Evolutionary conservation across 2,797 vertebrate species (phyloP).

Genomic region (Simalia tracyae): DNA sequence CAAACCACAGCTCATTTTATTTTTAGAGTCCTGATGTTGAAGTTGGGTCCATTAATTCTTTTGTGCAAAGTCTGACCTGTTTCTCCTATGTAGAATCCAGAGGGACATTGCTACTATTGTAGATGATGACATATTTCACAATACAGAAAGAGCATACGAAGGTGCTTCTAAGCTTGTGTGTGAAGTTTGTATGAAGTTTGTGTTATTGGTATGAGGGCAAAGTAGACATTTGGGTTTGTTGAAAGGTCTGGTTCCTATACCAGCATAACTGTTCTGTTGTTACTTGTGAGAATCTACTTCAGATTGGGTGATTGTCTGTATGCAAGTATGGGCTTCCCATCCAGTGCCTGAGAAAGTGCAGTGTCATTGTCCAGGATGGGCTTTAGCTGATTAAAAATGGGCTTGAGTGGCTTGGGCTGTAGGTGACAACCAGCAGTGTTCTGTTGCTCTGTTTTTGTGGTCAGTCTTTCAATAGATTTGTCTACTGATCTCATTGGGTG

Average conservation of each 20-base stretch:
- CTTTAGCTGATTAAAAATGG: neutral
- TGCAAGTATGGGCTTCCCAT: neutral
- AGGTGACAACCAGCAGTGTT: neutral
- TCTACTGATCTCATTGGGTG: neutral
- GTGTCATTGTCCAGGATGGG: neutral
- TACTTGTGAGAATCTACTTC: neutral
- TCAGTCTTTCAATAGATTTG: neutral
- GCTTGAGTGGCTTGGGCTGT: neutral
- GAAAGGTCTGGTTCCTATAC: neutral
- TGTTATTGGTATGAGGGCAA: neutral
- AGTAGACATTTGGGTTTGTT: neutral
- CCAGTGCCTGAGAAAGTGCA: neutral
- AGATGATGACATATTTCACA: neutral
- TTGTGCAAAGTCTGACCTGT: neutral
- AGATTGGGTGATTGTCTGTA: neutral
- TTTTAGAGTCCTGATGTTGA: neutral
- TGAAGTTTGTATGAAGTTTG: neutral
- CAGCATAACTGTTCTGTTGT: neutral
- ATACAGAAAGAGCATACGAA: neutral
- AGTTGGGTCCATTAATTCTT: neutral
- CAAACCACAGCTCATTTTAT: neutral
- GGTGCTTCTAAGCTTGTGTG: neutral
- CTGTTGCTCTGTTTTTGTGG: neutral
- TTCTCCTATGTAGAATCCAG: neutral
- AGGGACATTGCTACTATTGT: neutral